Conservation (phyloP, 2,888 invertebrate genomes). For the Strigamia maritima region DNA sequence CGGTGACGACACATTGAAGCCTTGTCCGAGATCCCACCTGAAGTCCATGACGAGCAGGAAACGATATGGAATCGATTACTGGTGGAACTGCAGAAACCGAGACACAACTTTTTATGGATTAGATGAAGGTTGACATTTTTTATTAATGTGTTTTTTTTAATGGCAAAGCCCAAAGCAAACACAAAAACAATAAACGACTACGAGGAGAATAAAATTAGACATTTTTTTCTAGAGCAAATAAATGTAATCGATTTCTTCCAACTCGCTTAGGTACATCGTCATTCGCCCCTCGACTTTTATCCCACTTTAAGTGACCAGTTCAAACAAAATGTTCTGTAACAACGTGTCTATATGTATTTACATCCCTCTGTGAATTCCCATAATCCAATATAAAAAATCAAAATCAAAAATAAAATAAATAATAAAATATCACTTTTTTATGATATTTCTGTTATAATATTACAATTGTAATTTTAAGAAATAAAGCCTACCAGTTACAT, state of each 20-base stretch:
- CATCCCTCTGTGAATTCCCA: not conserved
- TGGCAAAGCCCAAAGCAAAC: no score
- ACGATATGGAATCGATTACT: slow-evolving; percentile 42
- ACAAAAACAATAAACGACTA: no score
- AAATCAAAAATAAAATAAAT: not conserved
- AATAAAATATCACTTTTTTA: not conserved
- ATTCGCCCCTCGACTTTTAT: no score
- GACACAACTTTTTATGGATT: slow-evolving; percentile 26
- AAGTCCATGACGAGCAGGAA: slow-evolving; percentile 40
- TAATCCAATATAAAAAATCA: not conserved
- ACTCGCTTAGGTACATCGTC: no score
- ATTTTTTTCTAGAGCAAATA: no score
- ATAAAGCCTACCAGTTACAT: slow-evolving; percentile 81
- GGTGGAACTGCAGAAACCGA: slow-evolving; percentile 41
- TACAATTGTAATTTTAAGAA: not conserved
- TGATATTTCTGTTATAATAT: no score
- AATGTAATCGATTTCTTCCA: no score
- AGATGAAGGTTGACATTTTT: not conserved
- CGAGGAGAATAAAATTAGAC: no score
- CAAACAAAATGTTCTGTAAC: no score
- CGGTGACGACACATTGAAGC: slow-evolving; percentile 42
- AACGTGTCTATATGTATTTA: no score
- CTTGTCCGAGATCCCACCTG: slow-evolving; percentile 41
- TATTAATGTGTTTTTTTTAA: no score
- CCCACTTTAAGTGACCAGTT: no score